These are phyloP conservation scores for Hermodice carunculata DNA, from an alignment of 2,888 invertebrate species.

Conservation along the genomic window DNA sequence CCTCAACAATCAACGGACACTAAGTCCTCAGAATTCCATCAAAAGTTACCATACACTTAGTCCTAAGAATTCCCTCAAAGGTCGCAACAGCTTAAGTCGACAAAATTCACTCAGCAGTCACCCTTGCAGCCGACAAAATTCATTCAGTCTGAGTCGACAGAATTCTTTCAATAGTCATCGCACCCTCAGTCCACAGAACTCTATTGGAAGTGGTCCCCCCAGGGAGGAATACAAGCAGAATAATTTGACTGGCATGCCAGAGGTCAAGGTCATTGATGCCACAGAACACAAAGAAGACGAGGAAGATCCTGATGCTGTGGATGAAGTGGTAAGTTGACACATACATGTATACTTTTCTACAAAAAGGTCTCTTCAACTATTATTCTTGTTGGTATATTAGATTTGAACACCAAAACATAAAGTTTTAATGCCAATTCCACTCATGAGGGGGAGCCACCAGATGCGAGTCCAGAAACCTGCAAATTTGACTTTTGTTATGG, in stretches of 20 bases:
- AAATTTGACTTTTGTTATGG: no score
- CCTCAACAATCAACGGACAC: slow-evolving; percentile 66
- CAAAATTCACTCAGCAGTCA: slow-evolving; percentile 66
- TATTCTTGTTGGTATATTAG: no score
- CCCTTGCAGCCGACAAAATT: slow-evolving; percentile 55
- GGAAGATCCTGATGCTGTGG: slow-evolving; percentile 62
- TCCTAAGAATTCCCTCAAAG: slow-evolving; percentile 53
- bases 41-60: slow-evolving; percentile 69
- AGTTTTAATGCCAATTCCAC: no score
- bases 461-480: no score
- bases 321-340: slow-evolving; percentile 60
- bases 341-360: no score
- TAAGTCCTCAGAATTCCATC: slow-evolving; percentile 82
- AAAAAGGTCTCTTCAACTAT: no score
- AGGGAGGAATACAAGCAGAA: slow-evolving; percentile 37
- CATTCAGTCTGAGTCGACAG: slow-evolving; percentile 63
- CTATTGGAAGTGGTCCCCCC: slow-evolving; percentile 19
- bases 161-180: slow-evolving; percentile 54
- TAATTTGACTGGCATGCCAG: slow-evolving; percentile 31
- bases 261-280: slow-evolving; percentile 44
- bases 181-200: slow-evolving; percentile 53
- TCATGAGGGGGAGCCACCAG: no score
- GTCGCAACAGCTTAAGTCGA: slow-evolving; percentile 52
- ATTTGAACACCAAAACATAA: no score
- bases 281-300: slow-evolving; percentile 35